Evolutionary conservation across 2,888 invertebrate genomes (phyloP).

Genomic region (Eristalinus aeneus): DNA sequence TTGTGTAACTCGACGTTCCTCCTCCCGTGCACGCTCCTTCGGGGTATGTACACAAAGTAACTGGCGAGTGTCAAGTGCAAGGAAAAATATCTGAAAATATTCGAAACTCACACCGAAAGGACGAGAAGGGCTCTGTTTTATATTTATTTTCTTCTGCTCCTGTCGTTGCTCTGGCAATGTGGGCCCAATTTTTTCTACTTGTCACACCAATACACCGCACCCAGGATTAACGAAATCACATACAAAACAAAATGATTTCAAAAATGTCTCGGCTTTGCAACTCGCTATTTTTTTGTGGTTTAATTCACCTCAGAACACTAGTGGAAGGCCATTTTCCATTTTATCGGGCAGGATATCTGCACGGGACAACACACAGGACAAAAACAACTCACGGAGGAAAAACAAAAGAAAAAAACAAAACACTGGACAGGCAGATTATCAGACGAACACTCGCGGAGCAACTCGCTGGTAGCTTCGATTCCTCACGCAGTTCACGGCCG

Average conservation of each 20-base stretch:
- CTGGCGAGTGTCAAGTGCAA: constrained; percentile 66
- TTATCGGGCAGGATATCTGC: constrained; percentile 12
- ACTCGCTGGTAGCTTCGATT: constrained; percentile 60
- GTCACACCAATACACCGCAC: constrained; percentile 54
- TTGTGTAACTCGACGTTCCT: constrained; percentile 12
- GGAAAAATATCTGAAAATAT: constrained; percentile 45
- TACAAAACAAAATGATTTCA: constrained; percentile 36
- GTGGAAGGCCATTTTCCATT: neutral
- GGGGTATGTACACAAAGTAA: constrained; percentile 37
- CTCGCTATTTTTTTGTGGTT: neutral
- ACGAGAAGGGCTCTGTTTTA: constrained; percentile 21
- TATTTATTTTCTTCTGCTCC: neutral
- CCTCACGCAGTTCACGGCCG: constrained; percentile 72
- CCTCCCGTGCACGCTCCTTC: neutral
- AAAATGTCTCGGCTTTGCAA: neutral
- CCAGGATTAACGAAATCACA: constrained; percentile 49
- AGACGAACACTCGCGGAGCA: constrained; percentile 53
- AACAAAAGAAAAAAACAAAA: constrained; percentile 22
- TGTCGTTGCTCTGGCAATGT: neutral
- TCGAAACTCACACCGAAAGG: constrained; percentile 39
- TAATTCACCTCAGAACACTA: neutral
- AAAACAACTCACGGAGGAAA: constrained; percentile 9
- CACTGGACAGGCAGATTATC: constrained; percentile 16
- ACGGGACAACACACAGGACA: constrained; percentile 2
- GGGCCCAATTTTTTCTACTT: constrained; percentile 14